These are phyloP conservation scores for Drosophila pseudotalamancana DNA, from an alignment of 2,888 invertebrate genomes.

Conservation along the genomic window DNA sequence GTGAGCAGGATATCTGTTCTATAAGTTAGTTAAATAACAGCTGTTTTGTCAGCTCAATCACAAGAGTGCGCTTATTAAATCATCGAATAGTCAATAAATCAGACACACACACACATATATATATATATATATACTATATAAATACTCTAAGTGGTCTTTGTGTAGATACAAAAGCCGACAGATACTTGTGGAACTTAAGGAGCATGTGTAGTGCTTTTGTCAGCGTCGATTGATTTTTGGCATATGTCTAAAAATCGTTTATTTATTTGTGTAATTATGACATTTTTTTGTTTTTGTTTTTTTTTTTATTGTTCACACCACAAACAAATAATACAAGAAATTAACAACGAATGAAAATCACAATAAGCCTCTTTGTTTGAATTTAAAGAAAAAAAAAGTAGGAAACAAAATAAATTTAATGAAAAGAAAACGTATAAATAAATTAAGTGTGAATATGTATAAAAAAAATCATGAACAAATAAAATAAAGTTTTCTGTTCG, in stretches of 20 bases:
- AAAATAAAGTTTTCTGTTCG: conserved; percentile 1
- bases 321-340: conserved; percentile 61
- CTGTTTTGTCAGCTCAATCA: conserved; percentile 11
- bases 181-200: conserved; percentile 41
- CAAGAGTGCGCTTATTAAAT: conserved; percentile 50
- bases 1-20: conserved; percentile 5
- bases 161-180: conserved; percentile 43
- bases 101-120: conserved; percentile 1
- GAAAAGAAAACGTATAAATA: conserved; percentile 27
- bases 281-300: too few relatives aligned
- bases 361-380: conserved; percentile 64
- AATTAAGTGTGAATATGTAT: neutral
- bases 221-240: conserved; percentile 36
- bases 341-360: conserved; percentile 9
- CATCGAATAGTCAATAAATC: conserved; percentile 48
- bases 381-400: conserved; percentile 26
- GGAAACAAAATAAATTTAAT: conserved; percentile 43
- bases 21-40: neutral
- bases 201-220: conserved; percentile 65
- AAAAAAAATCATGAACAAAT: neutral
- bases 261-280: conserved; percentile 74
- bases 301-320: conserved; percentile 70
- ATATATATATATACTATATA: conserved; percentile 9
- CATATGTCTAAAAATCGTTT: conserved; percentile 29
- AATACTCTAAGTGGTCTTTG: conserved; percentile 49